Evolutionary conservation across 2,797 vertebrate genomes (phyloP).

Genomic region (Eleutherodactylus coqui): DNA sequence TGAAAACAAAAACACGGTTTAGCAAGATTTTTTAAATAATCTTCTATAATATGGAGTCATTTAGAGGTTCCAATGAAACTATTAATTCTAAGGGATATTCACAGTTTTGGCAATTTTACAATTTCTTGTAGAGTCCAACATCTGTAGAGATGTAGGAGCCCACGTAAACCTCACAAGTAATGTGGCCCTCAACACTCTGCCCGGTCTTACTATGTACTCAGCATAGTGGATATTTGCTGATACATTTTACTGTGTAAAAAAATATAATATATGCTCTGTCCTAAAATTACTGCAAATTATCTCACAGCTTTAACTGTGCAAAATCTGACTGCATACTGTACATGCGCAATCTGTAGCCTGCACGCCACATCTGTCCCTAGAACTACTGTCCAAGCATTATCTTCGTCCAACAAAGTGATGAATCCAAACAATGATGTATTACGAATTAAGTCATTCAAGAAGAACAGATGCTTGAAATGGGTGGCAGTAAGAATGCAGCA

Average conservation of each 20-base stretch:
- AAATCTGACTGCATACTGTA: slow-evolving; percentile 13
- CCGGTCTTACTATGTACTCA: neutral
- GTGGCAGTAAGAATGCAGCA: slow-evolving; percentile 50
- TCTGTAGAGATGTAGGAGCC: neutral
- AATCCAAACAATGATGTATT: slow-evolving; percentile 61
- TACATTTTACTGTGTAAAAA: neutral
- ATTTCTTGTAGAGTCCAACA: neutral
- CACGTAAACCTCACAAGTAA: neutral
- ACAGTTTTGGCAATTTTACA: neutral
- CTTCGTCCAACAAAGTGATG: slow-evolving; percentile 39
- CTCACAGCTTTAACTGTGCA: neutral
- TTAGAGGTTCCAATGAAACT: neutral
- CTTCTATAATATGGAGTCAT: neutral
- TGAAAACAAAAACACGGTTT: neutral
- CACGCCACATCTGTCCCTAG: slow-evolving; percentile 52
- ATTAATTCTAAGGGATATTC: neutral
- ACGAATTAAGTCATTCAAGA: slow-evolving; percentile 47
- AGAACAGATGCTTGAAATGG: slow-evolving; percentile 56
- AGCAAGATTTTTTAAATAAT: neutral
- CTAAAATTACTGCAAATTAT: neutral
- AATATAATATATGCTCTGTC: neutral
- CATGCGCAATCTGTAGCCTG: slow-evolving; percentile 27
- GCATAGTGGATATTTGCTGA: neutral
- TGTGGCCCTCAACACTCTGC: neutral
- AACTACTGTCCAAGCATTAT: slow-evolving; percentile 49